Base-by-base conservation (phyloP, 2,113 vertebrate genomes). In the Eolophus roseicapilla region DNA sequence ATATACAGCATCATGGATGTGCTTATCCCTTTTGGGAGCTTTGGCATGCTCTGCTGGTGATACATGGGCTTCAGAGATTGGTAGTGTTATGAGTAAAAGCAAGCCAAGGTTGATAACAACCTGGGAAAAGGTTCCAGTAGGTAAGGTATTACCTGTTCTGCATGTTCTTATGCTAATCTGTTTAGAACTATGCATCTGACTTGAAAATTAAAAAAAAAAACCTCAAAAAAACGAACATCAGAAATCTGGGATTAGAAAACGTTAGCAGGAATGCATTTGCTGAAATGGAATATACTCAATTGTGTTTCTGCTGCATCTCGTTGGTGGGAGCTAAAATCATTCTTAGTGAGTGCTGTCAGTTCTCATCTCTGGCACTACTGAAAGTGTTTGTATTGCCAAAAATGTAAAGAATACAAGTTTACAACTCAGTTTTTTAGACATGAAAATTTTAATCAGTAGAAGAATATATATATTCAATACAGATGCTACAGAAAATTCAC, bases 31-130 rank as follows among this genome's bases (percentile, higher is more conserved):
- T 46, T 94, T 99, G 96, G 99, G 98, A 41, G 98, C 99, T 5
- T 96, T 99, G 68, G 98, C 99, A 11, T 98, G 98, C 97, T 99
- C 98, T 96, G 95, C 98, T 25, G 99, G 99, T 41, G 99, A 99
- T 90, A 99, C 99, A 1, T 99, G 99, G 99, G 99, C 99, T 73
- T 99, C 99, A 11, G 99, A 99, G 96, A 98, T 99, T 73, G 99
- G 98, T 46, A 98, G 98, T 1, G 98, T 99, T 64, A 96, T 99
- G 69, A 99, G 98, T 96, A 97, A 97, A 96, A 98, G 97, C 78
- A 87, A 96, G 19, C 99, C 99, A 19, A 98, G 98, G 57, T 98
- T 99, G 79, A 99, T 99, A 98, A 99, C 99, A 89, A 99, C 99
- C 24, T 99, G 99, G 99, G 95, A 98, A 92, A 98, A 98, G 84